phyloP scores from a whole-genome alignment of 2,888 invertebrate species.

The Oscheius onirici region DNA sequence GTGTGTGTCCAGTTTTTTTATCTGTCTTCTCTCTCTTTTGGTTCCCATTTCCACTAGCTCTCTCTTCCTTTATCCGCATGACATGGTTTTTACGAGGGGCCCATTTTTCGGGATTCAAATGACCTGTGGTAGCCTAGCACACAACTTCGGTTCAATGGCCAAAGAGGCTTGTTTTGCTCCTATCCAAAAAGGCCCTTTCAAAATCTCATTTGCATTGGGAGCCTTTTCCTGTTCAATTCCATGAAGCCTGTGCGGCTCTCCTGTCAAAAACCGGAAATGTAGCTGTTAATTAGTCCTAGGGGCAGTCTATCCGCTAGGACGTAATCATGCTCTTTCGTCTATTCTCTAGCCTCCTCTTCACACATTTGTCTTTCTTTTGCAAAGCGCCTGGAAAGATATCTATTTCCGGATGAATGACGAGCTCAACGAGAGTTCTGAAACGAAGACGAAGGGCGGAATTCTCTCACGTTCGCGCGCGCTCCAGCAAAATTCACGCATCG shows the following conservation, averaged over 20 bases:
- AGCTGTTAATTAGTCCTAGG: conserved; percentile 3
- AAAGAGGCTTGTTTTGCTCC: neutral
- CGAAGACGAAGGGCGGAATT: conserved; percentile 7
- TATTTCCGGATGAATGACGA: neutral
- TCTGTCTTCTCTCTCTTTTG: neutral
- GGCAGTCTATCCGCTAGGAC: too few species aligned
- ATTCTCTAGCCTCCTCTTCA: too few species aligned
- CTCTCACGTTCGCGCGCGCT: conserved; percentile 18
- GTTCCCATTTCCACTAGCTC: neutral
- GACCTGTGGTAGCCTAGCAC: neutral
- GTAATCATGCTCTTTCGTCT: too few species aligned
- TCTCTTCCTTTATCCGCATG: neutral
- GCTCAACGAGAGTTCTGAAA: neutral
- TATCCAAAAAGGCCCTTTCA: neutral
- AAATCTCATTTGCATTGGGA: neutral
- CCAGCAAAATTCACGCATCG: conserved; percentile 19
- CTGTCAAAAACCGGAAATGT: conserved; percentile 7
- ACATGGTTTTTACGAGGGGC: neutral
- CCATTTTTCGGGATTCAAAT: neutral
- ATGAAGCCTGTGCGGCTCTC: neutral
- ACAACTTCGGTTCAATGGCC: neutral
- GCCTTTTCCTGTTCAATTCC: neutral
- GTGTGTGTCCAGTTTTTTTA: neutral
- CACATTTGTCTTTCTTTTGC: too few species aligned
- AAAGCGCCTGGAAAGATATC: neutral